phyloP scores from a whole-genome alignment of 2,888 invertebrate genomes.

The Apotomis capreana region DNA sequence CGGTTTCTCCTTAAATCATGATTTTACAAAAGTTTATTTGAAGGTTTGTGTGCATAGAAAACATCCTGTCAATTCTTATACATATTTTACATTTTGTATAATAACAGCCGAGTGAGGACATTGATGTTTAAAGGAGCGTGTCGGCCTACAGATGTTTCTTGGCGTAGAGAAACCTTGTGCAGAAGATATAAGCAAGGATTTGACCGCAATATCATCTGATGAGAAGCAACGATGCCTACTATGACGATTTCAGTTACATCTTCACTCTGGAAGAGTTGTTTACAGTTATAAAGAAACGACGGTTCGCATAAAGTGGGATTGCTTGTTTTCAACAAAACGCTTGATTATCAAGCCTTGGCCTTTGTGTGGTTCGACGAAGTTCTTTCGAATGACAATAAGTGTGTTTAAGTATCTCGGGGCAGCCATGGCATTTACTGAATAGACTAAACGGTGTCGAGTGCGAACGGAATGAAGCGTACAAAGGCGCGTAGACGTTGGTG shows the following conservation, averaged over 20 bases:
- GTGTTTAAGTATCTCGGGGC: conserved; percentile 43
- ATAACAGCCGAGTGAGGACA: conserved; percentile 28
- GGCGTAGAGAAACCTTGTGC: conserved; percentile 43
- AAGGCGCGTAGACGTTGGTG: conserved; percentile 58
- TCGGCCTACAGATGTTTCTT: conserved; percentile 43
- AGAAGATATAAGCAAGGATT: conserved; percentile 25
- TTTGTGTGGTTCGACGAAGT: conserved; percentile 35
- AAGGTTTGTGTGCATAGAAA: background rate
- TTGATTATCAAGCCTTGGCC: conserved; percentile 42
- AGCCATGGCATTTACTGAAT: conserved; percentile 52
- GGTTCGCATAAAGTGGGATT: conserved; percentile 1
- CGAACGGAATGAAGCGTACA: conserved; percentile 52
- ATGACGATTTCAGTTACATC: background rate
- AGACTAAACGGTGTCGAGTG: conserved; percentile 44
- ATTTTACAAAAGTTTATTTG: background rate
- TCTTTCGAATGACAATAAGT: conserved; percentile 42
- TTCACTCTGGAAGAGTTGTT: background rate
- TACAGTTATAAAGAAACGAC: background rate
- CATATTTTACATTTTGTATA: background rate
- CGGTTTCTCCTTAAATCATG: background rate
- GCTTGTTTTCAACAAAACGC: conserved; percentile 22
- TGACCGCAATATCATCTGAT: conserved; percentile 10
- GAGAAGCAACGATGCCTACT: conserved; percentile 3
- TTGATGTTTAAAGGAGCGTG: conserved; percentile 48
- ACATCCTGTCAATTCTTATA: background rate